Conservation (phyloP, 2,888 invertebrate species). For the Trichopria drosophilae region DNA sequence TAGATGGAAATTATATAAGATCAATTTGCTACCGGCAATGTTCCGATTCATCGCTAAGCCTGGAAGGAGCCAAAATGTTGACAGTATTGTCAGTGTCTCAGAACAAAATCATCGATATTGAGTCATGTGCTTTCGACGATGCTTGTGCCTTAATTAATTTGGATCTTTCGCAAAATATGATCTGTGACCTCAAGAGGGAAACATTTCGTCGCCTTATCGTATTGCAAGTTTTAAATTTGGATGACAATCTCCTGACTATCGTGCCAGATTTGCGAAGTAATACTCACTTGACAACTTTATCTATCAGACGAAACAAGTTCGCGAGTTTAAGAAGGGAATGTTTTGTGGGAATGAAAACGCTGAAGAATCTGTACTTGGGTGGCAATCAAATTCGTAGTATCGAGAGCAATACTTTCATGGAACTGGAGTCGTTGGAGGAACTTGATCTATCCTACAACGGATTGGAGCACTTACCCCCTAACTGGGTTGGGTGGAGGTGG, state of each 20-base stretch:
- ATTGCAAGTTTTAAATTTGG: constrained; percentile 39
- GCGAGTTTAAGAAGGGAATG: constrained; percentile 28
- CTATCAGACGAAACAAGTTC: constrained; percentile 42
- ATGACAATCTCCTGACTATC: constrained; percentile 36
- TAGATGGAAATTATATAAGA: constrained; percentile 43
- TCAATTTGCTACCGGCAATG: constrained; percentile 41
- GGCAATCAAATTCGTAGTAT: constrained; percentile 40
- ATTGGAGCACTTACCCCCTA: constrained; percentile 31
- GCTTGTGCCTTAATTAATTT: constrained; percentile 37
- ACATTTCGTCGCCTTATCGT: constrained; percentile 34
- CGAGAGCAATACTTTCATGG: constrained; percentile 33
- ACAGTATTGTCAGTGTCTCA: constrained; percentile 39
- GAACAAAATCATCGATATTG: constrained; percentile 40
- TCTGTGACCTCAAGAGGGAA: constrained; percentile 34
- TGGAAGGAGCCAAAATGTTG: constrained; percentile 38
- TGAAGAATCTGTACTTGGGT: constrained; percentile 40
- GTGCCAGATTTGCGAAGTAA: constrained; percentile 36
- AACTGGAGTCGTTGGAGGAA: constrained; percentile 27
- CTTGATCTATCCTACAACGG: constrained; percentile 39
- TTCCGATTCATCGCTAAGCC: constrained; percentile 33
- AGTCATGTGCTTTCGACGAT: constrained; percentile 40
- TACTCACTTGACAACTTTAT: constrained; percentile 36
- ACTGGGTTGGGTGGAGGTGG: constrained; percentile 30
- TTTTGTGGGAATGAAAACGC: constrained; percentile 34
- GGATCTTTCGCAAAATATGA: constrained; percentile 41